Percentiles rank a stretch among this genome's conserved stretches.
These are phyloP conservation scores for Drosophila testacea DNA, from an alignment of 2,888 invertebrate genomes.

Conservation along the genomic window DNA sequence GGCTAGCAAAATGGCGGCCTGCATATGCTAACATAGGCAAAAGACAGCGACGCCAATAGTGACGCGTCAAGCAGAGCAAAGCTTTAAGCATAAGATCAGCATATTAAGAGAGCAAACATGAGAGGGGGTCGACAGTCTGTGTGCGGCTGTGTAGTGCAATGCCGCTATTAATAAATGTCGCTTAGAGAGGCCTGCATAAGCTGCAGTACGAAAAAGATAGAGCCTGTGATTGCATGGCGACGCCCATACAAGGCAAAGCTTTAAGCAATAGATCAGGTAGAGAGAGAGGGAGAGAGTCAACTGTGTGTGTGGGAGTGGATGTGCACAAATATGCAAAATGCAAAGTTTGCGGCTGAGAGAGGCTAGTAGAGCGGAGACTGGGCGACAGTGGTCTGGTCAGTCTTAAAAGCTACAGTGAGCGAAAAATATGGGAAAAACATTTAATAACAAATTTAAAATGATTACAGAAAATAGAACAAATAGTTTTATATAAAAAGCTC, in stretches of 20 bases:
- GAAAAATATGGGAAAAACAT: no score
- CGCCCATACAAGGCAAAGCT: not conserved
- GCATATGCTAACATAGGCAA: constrained; percentile 9
- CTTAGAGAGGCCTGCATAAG: no score
- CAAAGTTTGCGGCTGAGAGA: no score
- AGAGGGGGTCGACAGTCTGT: not conserved
- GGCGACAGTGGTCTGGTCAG: no score
- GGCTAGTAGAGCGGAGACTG: no score
- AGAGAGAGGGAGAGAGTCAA: not conserved
- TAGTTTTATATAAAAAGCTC: no score
- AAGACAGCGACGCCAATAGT: not conserved
- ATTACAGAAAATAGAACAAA: no score
- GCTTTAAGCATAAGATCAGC: not conserved
- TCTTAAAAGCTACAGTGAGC: no score
- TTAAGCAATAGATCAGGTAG: not conserved
- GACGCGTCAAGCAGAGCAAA: not conserved
- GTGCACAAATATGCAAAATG: not conserved
- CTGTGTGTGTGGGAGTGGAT: not conserved
- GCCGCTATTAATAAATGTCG: no score
- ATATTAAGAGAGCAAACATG: not conserved
- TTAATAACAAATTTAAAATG: no score
- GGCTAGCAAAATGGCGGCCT: constrained; percentile 21
- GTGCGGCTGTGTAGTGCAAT: no score
- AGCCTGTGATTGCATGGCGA: no score
- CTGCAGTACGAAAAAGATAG: not conserved